phyloP scores from a whole-genome alignment of 2,113 vertebrate genomes.

The Petaurus breviceps region DNA sequence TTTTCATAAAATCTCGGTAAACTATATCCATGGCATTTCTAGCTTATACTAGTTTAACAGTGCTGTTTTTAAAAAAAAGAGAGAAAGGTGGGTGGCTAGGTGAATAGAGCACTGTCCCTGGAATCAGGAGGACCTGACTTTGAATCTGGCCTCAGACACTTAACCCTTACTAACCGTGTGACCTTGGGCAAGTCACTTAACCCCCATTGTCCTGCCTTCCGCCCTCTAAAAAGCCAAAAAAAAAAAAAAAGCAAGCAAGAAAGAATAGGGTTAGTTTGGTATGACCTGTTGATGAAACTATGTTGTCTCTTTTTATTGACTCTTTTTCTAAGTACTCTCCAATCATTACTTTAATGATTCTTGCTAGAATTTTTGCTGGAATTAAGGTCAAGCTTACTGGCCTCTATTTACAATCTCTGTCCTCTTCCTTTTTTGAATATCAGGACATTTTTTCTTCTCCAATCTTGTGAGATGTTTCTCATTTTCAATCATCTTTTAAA shows the following conservation, averaged over 20 bases:
- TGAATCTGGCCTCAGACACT: too few species aligned
- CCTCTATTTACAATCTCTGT: not conserved
- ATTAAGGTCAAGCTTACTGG: not conserved
- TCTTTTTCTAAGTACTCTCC: not conserved
- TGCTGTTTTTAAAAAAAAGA: not conserved
- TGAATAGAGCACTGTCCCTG: not conserved
- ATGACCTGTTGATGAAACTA: not conserved
- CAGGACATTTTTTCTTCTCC: not conserved
- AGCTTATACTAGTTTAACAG: not conserved
- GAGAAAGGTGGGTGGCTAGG: too few species aligned
- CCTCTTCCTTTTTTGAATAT: not conserved
- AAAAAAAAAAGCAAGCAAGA: too few species aligned
- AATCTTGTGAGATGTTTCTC: not conserved
- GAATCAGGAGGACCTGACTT: too few species aligned
- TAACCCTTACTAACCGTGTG: too few species aligned
- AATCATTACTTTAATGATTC: not conserved
- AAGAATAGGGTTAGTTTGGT: not conserved
- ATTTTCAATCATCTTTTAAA: not conserved
- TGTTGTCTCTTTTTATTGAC: not conserved
- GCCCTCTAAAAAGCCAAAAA: too few species aligned
- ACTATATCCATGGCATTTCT: not conserved
- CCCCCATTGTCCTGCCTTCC: too few species aligned
- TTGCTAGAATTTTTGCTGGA: not conserved
- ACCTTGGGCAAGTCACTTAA: too few species aligned
- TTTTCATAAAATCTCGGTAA: not conserved